A percentile compares a stretch with the other conserved stretches of the same genome.
Conservation (phyloP, 2,888 invertebrate genomes). For the Liopterus haemorrhoidalis region DNA sequence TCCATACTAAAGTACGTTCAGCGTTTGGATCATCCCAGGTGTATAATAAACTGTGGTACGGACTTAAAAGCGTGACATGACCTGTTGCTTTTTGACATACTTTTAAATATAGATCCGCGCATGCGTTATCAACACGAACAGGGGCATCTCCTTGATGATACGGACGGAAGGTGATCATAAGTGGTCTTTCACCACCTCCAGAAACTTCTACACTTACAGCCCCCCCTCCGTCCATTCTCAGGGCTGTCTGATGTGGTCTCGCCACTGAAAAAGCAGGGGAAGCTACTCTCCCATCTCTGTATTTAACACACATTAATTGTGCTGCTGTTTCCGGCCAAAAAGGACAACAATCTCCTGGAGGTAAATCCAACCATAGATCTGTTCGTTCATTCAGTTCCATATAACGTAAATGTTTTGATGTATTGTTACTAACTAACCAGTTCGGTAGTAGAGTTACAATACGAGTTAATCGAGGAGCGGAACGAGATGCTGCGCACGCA, state of each 20-base stretch:
- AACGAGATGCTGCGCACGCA: conserved; percentile 60
- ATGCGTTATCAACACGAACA: conserved; percentile 76
- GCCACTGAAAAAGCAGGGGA: conserved; percentile 74
- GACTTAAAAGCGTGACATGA: conserved; percentile 68
- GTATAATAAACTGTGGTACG: conserved; percentile 68
- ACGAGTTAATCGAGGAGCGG: conserved; percentile 69
- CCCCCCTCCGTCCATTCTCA: conserved; percentile 76
- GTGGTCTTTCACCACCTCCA: conserved; percentile 68
- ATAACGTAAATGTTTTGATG: conserved; percentile 54
- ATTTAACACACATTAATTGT: conserved; percentile 75
- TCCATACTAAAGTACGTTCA: conserved; percentile 69
- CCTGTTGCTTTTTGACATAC: conserved; percentile 60
- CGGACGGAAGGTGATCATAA: conserved; percentile 67
- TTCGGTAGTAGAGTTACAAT: conserved; percentile 74
- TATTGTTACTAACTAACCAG: conserved; percentile 70
- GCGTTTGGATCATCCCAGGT: conserved; percentile 82
- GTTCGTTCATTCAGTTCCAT: conserved; percentile 83
- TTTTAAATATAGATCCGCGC: conserved; percentile 73
- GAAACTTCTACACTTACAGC: conserved; percentile 66
- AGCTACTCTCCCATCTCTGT: conserved; percentile 65
- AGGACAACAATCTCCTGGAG: conserved; percentile 61
- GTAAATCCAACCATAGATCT: conserved; percentile 74
- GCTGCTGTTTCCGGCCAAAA: conserved; percentile 80
- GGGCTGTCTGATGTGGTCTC: conserved; percentile 62
- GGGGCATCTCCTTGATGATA: conserved; percentile 75